Evolutionary conservation across 1,140 invertebrate genomes (phyloP), one percentile per base, ranked within the genome.

Genomic region (Cyphomyrmex costatus): DNA sequence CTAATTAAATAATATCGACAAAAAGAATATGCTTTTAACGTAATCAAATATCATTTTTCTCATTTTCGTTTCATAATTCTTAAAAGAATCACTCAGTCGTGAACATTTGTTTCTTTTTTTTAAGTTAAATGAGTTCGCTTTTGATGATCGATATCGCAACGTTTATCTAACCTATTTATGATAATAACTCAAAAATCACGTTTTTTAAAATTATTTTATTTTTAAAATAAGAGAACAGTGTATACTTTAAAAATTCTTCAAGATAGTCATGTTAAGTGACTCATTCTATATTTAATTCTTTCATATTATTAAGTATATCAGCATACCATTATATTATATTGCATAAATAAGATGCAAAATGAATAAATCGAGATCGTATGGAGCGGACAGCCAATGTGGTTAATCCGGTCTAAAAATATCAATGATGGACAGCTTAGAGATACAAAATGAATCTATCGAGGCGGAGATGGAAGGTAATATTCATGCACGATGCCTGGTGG

Each of bases 391-490:
- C 16, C 53, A 51, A 51, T 68, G 33, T 10, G 36, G 36, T 42
- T 42, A 42, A 42, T 53, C n/a, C 19, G 49, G 1, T 58, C 68
- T 83, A 74, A 83, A 71, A 74, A 83, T 83, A 83, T n/a, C 68
- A 42, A 82, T 71, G 79, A 68, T 42, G 77, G 61, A 21, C 66
- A 60, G 46, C 60, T 61, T 60, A 56, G 19, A 65, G 46, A 60
- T 70, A 56, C n/a, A 73, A 73, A 73, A 83, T 4, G 46, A 56
- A 76, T 66, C 14, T 76, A 87, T 76, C 51, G 51, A 36, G 61
- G n/a, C 58, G 14, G 14, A 46, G 79, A 83, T 74, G 66, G 79
- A 21, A n/a, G 42, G 68, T 46, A 80, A 74, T 77, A 83, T 84
- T 46, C 68, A 74, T 87, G 56, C 71, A 80, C 58, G 33, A 58